Evolutionary conservation across 2,888 invertebrate genomes (phyloP).

Genomic region (Eulithis testata): DNA sequence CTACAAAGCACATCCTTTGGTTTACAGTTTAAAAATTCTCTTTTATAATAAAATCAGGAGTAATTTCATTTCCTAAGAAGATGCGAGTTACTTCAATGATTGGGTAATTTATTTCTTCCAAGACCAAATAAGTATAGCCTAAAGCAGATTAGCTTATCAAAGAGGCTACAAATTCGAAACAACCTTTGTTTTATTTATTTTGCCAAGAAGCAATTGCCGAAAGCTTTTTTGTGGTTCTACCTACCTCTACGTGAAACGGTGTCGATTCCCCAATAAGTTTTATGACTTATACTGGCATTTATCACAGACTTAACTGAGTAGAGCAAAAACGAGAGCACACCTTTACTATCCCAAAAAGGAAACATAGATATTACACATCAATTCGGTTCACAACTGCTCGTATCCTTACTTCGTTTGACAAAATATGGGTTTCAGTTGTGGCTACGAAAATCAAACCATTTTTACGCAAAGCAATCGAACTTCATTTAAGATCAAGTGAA

Average conservation of each 20-base stretch:
- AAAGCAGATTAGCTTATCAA: no score
- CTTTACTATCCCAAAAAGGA: slow-evolving; percentile 15
- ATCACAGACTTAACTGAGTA: slow-evolving; percentile 9
- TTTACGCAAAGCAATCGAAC: slow-evolving; percentile 1
- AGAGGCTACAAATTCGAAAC: no score
- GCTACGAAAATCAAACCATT: slow-evolving; percentile 17
- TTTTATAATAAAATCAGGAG: not conserved
- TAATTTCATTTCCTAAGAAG: not conserved
- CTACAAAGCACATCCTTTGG: slow-evolving; percentile 3
- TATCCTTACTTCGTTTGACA: slow-evolving; percentile 20
- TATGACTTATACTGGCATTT: slow-evolving; percentile 20
- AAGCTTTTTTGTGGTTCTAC: not conserved
- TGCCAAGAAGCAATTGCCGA: not conserved
- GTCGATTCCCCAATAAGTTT: not conserved
- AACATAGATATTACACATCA: slow-evolving; percentile 24
- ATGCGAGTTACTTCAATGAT: not conserved
- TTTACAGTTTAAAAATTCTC: slow-evolving; percentile 11
- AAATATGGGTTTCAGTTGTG: slow-evolving; percentile 22
- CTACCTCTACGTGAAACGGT: no score
- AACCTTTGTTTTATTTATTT: not conserved
- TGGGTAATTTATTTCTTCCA: not conserved
- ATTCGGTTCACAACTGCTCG: slow-evolving; percentile 27
- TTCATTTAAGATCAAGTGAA: not conserved
- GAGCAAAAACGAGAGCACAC: slow-evolving; percentile 1
- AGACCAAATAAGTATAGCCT: not conserved